Base-by-base conservation (phyloP, 2,888 invertebrate species). In the Panopea generosa region DNA sequence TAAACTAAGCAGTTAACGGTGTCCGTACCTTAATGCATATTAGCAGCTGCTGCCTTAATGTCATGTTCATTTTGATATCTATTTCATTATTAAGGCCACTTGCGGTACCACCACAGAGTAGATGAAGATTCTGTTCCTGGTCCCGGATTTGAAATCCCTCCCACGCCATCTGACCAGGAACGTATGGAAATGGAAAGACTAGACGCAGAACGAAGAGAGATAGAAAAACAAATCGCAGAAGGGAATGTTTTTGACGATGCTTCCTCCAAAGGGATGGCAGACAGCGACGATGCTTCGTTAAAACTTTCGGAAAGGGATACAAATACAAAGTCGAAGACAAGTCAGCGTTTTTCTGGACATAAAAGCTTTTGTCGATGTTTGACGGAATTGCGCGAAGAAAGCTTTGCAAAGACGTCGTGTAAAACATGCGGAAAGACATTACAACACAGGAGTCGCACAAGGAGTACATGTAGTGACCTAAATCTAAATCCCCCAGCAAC, bases 71-170 rank as follows among this genome's bases (percentile, higher is more conserved):
- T n/a, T n/a, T n/a, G n/a, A n/a, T n/a, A n/a, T n/a, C n/a, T n/a
- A n/a, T n/a, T n/a, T n/a, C n/a, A n/a, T n/a, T n/a, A n/a, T n/a
- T 38, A 52, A 68, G 77, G 74, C 47, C 69, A 72, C 43, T 47
- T 81, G 3, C 68, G 74, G 2, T 81, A 77, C 22, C 81, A 81
- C 38, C 81, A 81, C 29, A 55, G 81, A 6, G 33, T 33, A 6
- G 68, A 67, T 9, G 81, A 75, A 7, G 81, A 81, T 33, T 62
- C 71, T 14, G 74, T 81, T 2, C 81, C 81, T 1, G 55, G 66
- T 38, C 77, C 77, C 14, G 81, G 81, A 16, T 81, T 81, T 50
- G 81, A 75, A 24, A 81, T 81, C 2, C 77, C 81, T 6, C 71
- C 74, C 6, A 81, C 81, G 52, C 81, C 81, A 7, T 77, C 70